Conservation (phyloP, 1,140 invertebrate genomes). For the Ylistrum balloti region DNA sequence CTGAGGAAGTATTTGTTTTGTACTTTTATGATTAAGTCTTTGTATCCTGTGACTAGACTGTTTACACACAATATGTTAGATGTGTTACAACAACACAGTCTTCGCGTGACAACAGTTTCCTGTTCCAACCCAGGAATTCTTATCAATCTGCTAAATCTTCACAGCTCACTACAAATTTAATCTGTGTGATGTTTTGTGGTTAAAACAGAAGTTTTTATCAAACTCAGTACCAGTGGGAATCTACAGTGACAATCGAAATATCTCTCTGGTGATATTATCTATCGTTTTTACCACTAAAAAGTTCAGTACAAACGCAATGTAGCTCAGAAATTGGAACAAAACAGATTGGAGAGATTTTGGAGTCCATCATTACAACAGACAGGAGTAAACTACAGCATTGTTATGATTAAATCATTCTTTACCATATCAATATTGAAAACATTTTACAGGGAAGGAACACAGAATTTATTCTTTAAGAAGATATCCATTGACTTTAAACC, state of each 20-base stretch:
- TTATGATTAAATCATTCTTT: too few species aligned
- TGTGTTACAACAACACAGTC: too few species aligned
- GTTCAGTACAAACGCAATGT: neutral
- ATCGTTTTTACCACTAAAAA: neutral
- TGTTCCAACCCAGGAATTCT: neutral
- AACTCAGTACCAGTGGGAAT: neutral
- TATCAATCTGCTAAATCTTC: neutral
- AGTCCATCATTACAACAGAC: neutral
- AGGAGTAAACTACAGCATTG: neutral
- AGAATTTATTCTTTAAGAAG: too few species aligned
- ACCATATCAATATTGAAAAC: too few species aligned
- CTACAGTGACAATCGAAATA: neutral
- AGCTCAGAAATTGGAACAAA: neutral
- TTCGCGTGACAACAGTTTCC: neutral
- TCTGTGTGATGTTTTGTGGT: neutral
- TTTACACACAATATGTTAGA: too few species aligned
- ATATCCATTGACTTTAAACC: too few species aligned
- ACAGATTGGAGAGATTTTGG: neutral
- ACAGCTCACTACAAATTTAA: neutral
- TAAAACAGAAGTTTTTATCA: slow-evolving; percentile 7
- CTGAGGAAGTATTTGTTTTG: too few species aligned
- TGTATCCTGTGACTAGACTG: too few species aligned
- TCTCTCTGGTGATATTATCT: neutral
- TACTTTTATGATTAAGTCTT: too few species aligned
- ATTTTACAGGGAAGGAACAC: too few species aligned